A percentile compares a stretch with the other conserved stretches of the same genome.
Evolutionary conservation across 1,140 invertebrate species (phyloP).

Genomic region (Drosophila jambulina): DNA sequence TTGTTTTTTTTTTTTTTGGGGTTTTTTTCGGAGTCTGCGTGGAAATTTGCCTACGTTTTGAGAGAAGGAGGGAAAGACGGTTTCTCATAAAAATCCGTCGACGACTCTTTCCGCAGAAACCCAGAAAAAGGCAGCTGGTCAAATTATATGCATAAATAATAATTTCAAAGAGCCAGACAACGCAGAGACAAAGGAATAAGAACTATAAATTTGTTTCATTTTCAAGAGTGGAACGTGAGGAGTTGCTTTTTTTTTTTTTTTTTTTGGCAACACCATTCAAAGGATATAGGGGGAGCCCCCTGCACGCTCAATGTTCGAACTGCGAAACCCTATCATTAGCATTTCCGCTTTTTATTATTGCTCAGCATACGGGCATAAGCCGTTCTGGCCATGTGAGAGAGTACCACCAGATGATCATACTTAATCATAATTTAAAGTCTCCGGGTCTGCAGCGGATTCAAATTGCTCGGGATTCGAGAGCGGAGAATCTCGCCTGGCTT

Average conservation of each 20-base stretch:
- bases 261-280: conserved; percentile 29
- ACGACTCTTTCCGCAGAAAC: conserved; percentile 62
- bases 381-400: conserved; percentile 16
- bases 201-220: conserved; percentile 73
- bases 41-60: conserved; percentile 74
- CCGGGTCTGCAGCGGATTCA: conserved; percentile 50
- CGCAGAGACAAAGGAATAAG: conserved; percentile 51
- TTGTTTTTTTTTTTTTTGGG: not conserved
- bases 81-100: conserved; percentile 39
- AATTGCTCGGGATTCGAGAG: conserved; percentile 42
- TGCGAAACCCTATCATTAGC: conserved; percentile 81
- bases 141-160: conserved; percentile 85
- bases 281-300: conserved; percentile 47
- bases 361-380: conserved; percentile 45
- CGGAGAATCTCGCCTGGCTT: conserved; percentile 40
- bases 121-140: conserved; percentile 60
- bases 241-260: not conserved
- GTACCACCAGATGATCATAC: conserved; percentile 75
- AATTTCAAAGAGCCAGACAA: conserved; percentile 64
- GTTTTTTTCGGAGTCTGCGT: not conserved
- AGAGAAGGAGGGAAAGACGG: not conserved
- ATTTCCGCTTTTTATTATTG: conserved; percentile 85
- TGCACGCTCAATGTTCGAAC: conserved; percentile 34
- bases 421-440: conserved; percentile 83
- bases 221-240: conserved; percentile 59